Evolutionary conservation across 1,140 invertebrate genomes (phyloP), one percentile per base, ranked within the genome.

Genomic region (Panonychus citri): DNA sequence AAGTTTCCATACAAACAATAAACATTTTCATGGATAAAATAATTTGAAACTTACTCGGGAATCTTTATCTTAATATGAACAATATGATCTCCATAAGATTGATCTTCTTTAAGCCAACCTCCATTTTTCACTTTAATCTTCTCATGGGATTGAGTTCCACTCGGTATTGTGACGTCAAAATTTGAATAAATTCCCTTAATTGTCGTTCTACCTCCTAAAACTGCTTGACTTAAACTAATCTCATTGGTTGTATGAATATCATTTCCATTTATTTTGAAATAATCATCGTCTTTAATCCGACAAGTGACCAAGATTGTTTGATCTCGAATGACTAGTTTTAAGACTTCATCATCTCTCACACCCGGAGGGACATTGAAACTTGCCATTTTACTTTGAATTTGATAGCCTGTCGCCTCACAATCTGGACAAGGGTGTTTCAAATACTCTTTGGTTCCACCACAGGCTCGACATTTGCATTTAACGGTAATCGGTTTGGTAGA

Each of bases 351-450:
- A 71, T 95, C 85, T 67, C 91, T 86, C 10, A 95, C 84, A 53
- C 88, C 90, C 50, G 93, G 87, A 34, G 94, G 94, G n/a, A 99
- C 87, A 17, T 90, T 86, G 0, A 98, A 82, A 2, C 80, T 85
- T 0, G 97, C 74, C 65, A 80, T 84, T 66, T 86, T 88, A 26
- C 82, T 76, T 73, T 93, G 83, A 0, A 94, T 82, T 21, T 81
- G 80, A 63, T 82, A 79, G 1, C 94, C 94, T 72, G 91, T 93
- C 19, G 88, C 94, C 61, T 82, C 77, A 73, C 95, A 99, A 62
- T 93, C 86, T 13, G 66, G 66, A 69, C 94, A 99, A 2, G 90
- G 90, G 68, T 79, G 79, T 66, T 85, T 86, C 57, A 95, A 94
- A 60, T 82, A 76, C 66, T 83, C 77, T 54, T 81, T 76, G 0